phyloP scores from a whole-genome alignment of 2,113 vertebrate genomes.

The Lipotes vexillifer region DNA sequence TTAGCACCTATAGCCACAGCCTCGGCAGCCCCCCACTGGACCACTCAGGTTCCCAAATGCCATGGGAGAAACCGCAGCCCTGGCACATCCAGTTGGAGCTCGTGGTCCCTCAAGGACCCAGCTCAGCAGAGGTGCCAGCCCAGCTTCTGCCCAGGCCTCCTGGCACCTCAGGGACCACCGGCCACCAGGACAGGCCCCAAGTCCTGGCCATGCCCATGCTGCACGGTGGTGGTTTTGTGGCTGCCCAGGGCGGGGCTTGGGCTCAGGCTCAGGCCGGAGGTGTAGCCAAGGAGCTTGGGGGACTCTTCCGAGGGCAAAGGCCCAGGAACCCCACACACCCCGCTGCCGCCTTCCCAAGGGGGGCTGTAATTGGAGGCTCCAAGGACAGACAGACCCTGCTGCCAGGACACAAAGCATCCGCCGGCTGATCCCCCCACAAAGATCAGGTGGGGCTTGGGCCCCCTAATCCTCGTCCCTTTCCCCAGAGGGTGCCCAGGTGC shows the following conservation, averaged over 20 bases:
- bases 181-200: neutral
- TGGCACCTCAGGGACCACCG: neutral
- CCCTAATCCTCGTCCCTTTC: constrained; percentile 67
- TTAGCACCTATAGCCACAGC: fast-evolving
- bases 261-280: neutral
- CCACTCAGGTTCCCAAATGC: fast-evolving
- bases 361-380: constrained; percentile 67
- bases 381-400: constrained; percentile 24
- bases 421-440: constrained; percentile 70
- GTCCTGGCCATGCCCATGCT: fast-evolving
- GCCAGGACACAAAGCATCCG: constrained; percentile 67
- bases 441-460: constrained; percentile 53
- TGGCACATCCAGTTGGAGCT: fast-evolving
- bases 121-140: neutral
- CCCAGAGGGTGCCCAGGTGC: constrained; percentile 72
- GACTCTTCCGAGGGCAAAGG: constrained; percentile 29
- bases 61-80: fast-evolving
- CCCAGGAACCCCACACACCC: neutral
- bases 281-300: neutral
- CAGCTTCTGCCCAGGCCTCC: neutral
- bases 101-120: fast-evolving
- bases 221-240: fast-evolving
- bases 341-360: neutral
- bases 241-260: neutral
- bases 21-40: neutral